Evolutionary conservation across 2,797 vertebrate species (phyloP), one percentile per base, ranked within the genome.

Genomic region (Poeciliopsis turneri): DNA sequence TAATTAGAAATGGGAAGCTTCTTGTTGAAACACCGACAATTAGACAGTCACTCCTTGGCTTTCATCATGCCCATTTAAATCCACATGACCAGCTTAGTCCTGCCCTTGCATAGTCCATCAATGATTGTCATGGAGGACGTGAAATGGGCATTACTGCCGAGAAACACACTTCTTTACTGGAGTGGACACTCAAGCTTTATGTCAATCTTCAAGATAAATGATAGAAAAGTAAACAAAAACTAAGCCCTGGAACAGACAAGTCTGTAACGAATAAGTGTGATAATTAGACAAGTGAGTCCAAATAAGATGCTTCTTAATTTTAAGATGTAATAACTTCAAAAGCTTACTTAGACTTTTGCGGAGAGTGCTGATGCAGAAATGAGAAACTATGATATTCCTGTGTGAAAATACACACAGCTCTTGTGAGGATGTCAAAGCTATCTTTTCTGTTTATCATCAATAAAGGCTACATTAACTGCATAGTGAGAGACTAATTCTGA

Each of bases 61-160:
- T 49, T 89, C 86, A 83, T 86, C 46, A 28, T 82, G 79, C 68
- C 47, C 75, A 74, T 83, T 78, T 85, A 80, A 89, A 91, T 81
- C 83, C 76, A 77, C 87, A 82, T 83, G 74, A 84, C 78, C 74
- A 74, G 78, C 71, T 85, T 82, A 72, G 64, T 55, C 75, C 53
- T 86, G 82, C 78, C 85, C 87, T 78, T 75, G 51, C 45, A 28
- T 78, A 81, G 78, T 82, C 61, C 78, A 23, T 53, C 91, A 90
- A 89, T 90, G 86, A 92, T 85, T 68, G 86, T 79, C 77, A 82
- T 81, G 76, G 81, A 90, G 81, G 78, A 81, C 80, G 72, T 81
- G 71, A 82, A 89, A 83, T 81, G 84, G 46, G 80, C 74, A 46
- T 87, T 81, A 78, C 87, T 81, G 84, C 75, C 33, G 18, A 75